phyloP scores from a whole-genome alignment of 2,797 vertebrate genomes.

The Ctenopoma kingsleyae region DNA sequence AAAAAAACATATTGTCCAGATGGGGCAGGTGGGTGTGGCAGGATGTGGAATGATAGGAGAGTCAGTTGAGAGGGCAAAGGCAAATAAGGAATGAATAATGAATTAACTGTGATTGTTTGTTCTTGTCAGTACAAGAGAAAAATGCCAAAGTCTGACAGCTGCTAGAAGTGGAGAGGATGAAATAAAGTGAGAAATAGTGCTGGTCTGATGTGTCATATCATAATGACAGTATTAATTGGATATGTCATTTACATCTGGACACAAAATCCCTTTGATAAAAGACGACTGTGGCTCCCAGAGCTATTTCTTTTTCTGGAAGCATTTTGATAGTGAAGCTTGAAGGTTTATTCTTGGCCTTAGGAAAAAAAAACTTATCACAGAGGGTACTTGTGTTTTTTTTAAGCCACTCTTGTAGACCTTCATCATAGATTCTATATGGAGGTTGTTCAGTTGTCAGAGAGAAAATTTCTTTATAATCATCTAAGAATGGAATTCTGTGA shows the following conservation, averaged over 20 bases:
- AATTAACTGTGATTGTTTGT: conserved; percentile 4
- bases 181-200: background rate
- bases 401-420: no score
- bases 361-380: no score
- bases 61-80: background rate
- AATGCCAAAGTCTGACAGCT: background rate
- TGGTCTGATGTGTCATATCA: conserved; percentile 1
- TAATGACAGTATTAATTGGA: background rate
- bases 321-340: background rate
- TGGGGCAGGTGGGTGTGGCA: background rate
- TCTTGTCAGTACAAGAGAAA: background rate
- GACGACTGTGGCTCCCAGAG: background rate
- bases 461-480: no score
- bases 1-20: background rate
- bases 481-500: no score
- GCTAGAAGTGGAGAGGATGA: background rate
- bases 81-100: background rate
- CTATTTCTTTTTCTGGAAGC: background rate
- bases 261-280: background rate
- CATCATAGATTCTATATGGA: no score
- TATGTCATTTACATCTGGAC: background rate
- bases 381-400: no score
- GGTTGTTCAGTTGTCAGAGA: no score
- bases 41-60: background rate
- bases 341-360: background rate